phyloP scores from a whole-genome alignment of 2,113 vertebrate species.

The Oryzias celebensis region DNA sequence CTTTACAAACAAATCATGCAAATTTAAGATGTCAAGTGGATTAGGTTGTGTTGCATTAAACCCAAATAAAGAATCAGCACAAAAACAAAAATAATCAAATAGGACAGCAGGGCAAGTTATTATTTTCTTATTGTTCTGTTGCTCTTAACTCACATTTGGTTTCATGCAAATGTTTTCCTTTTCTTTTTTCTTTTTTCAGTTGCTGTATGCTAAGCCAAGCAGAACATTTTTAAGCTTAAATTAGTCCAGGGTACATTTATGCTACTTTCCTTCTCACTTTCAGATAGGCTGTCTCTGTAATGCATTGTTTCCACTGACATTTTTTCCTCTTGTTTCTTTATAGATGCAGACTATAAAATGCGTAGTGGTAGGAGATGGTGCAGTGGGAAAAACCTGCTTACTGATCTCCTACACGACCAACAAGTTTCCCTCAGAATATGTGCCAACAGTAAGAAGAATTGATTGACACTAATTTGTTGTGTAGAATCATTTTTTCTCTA shows the following conservation, averaged over 20 bases:
- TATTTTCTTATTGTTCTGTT: too few relatives aligned
- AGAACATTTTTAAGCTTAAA: background rate
- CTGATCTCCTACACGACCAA: slow-evolving; percentile 99
- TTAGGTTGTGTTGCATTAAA: too few relatives aligned
- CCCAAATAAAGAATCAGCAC: background rate
- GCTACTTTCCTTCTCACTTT: slow-evolving; percentile 24
- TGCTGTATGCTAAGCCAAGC: background rate
- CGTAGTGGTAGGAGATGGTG: slow-evolving; percentile 96
- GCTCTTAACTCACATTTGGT: background rate
- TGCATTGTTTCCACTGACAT: background rate
- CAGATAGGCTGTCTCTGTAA: slow-evolving; percentile 4
- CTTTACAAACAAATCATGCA: too few relatives aligned
- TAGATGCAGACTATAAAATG: slow-evolving; percentile 99
- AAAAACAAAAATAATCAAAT: background rate
- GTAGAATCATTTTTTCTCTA: background rate
- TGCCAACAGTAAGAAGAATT: slow-evolving; percentile 87
- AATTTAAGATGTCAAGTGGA: too few relatives aligned
- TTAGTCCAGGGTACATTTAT: background rate
- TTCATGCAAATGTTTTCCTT: background rate
- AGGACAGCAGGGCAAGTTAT: background rate
- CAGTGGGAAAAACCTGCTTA: slow-evolving; percentile 98
- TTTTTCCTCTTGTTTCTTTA: slow-evolving; percentile 23
- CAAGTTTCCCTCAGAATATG: slow-evolving; percentile 98
- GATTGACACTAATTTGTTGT: background rate
- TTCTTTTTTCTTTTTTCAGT: background rate